Evolutionary conservation across 2,113 vertebrate genomes (phyloP).

Genomic region (Ascaphus truei): DNA sequence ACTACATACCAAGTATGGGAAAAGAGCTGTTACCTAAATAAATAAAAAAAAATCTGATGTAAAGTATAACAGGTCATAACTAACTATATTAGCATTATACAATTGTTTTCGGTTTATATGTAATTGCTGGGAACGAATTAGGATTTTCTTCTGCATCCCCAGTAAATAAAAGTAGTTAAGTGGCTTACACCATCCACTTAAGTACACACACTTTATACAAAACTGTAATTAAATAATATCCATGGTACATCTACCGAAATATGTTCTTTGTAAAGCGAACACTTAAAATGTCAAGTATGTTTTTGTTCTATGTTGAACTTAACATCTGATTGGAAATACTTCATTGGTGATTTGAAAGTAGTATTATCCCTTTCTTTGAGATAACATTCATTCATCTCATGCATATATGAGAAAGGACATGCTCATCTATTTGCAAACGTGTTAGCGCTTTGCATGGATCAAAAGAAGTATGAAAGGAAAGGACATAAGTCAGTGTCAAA

Average conservation of each 20-base stretch:
- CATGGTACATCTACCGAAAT: too few species aligned
- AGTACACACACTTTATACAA: too few species aligned
- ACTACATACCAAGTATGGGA: constrained; percentile 70
- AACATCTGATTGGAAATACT: constrained; percentile 45
- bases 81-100: constrained; percentile 49
- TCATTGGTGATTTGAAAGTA: constrained; percentile 43
- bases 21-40: constrained; percentile 52
- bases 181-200: too few species aligned
- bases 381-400: constrained; percentile 63
- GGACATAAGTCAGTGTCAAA: constrained; percentile 63
- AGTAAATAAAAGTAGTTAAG: too few species aligned
- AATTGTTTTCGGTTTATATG: background rate
- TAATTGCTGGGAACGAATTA: background rate
- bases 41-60: constrained; percentile 8
- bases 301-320: constrained; percentile 35
- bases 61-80: constrained; percentile 45
- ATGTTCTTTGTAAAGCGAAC: constrained; percentile 21
- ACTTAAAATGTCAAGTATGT: background rate
- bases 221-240: too few species aligned
- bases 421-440: constrained; percentile 65
- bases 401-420: constrained; percentile 59
- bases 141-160: constrained; percentile 16
- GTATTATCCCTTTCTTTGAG: constrained; percentile 54
- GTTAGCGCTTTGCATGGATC: constrained; percentile 70
- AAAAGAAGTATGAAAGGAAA: constrained; percentile 72